A percentile compares a stretch with the other conserved stretches of the same genome.
Evolutionary conservation across 2,113 vertebrate species (phyloP).

Genomic region (Charina bottae): DNA sequence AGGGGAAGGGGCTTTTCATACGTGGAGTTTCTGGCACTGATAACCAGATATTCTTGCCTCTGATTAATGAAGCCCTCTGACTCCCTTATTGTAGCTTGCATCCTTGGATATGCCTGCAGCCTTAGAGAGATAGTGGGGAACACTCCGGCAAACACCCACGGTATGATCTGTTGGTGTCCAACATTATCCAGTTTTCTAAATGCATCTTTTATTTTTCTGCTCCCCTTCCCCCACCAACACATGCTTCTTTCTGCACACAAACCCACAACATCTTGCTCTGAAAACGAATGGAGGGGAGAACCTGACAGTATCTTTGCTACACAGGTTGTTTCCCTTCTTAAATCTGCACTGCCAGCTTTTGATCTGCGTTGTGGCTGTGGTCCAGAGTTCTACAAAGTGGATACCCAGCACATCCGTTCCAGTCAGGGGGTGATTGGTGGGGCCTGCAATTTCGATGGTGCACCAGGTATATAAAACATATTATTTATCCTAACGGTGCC

Average conservation of each 20-base stretch:
- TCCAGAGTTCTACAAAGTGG: not conserved
- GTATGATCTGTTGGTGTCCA: not conserved
- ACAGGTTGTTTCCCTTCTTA: not conserved
- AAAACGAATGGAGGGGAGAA: not conserved
- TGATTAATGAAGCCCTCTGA: constrained; percentile 17
- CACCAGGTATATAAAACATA: not conserved
- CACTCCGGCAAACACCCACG: not conserved
- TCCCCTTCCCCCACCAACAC: not conserved
- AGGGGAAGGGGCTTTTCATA: not conserved
- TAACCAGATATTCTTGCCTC: not conserved
- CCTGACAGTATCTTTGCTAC: constrained; percentile 8
- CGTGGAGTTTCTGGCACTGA: constrained; percentile 3
- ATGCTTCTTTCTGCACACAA: not conserved
- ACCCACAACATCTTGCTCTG: not conserved
- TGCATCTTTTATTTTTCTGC: not conserved
- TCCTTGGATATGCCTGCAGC: not conserved
- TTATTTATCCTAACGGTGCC: not conserved
- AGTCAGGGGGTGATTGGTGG: not conserved
- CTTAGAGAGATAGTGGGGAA: not conserved
- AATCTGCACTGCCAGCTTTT: not conserved
- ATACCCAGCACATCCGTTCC: not conserved
- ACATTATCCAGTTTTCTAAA: not conserved
- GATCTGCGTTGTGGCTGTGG: not conserved
- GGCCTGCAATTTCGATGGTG: not conserved
- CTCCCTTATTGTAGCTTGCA: not conserved